Base-by-base conservation (phyloP, 2,888 invertebrate genomes). In the Chelonus formosanus region DNA sequence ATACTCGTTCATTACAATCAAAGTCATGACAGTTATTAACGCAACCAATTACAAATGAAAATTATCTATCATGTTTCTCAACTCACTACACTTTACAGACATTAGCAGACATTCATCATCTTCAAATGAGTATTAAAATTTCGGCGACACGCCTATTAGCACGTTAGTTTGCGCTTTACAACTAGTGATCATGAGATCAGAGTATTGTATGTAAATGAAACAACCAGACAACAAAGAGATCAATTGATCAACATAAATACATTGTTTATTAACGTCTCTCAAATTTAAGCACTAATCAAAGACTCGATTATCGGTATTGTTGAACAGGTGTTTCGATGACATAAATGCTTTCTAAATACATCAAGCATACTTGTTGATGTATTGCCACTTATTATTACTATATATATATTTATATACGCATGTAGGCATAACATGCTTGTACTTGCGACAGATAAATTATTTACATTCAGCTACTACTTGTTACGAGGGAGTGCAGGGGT, bases 171-270 rank as follows among this genome's bases (percentile, higher is more conserved):
- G 67, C 68, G 59, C 54, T 76, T 76, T 76, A 71, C 75, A 77
- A 77, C 77, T 77, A 77, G 75, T 74, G 68, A 76, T 73, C 68
- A 73, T 63, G 67, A 69, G 65, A 54, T 67, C 59, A 70, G 56
- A 67, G 72, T 70, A 78, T 78, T 78, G 78, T 78, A 78, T 78
- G 78, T 73, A 76, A 77, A 78, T 78, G 67, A 69, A 68, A 65
- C 65, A 64, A 68, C 65, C 65, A 64, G 62, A 45, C 52, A 36
- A 34, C 34, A 52, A 53, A 48, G 60, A 65, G 47, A 63, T 59
- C 75, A 61, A 66, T 66, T 57, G 57, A 66, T 66, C 57, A 65
- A 54, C 54, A 10, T 34, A 32, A 40, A 40, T 6, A 40, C 4
- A 35, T 47, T 58, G 34, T 47, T 58, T 58, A 58, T 47, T 47